A percentile compares a stretch with the other conserved stretches of the same genome.
phyloP scores from a whole-genome alignment of 2,797 vertebrate species.

The Sphenodon punctatus region DNA sequence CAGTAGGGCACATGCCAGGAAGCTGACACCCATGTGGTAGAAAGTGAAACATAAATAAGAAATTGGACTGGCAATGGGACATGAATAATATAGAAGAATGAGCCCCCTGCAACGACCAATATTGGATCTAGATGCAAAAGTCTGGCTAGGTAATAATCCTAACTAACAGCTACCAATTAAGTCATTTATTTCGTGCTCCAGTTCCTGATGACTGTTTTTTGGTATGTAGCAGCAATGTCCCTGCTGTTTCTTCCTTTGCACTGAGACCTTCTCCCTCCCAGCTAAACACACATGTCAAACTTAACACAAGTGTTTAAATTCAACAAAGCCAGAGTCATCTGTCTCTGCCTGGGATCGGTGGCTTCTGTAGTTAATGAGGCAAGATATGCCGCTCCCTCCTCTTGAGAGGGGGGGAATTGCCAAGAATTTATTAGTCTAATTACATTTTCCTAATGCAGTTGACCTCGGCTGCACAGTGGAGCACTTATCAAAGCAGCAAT shows the following conservation, averaged over 20 bases:
- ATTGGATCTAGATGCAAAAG: no score
- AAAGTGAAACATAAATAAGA: no score
- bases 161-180: no score
- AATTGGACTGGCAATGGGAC: no score
- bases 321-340: neutral
- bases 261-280: neutral
- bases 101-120: no score
- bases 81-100: no score
- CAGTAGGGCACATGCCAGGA: neutral
- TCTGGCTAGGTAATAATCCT: no score
- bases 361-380: slow-evolving; percentile 3
- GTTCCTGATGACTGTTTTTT: neutral
- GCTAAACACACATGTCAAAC: neutral
- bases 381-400: neutral
- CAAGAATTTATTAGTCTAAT: slow-evolving; percentile 68
- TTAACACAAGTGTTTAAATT: neutral
- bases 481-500: slow-evolving; percentile 47
- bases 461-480: slow-evolving; percentile 34
- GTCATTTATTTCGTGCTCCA: no score
- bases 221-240: accelerated
- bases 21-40: no score
- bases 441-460: slow-evolving; percentile 64
- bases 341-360: no score
- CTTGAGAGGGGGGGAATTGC: neutral
- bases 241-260: neutral